Evolutionary conservation across 2,888 invertebrate species (phyloP), one percentile per base, ranked within the genome.

Genomic region (Gymnocheta viridis): DNA sequence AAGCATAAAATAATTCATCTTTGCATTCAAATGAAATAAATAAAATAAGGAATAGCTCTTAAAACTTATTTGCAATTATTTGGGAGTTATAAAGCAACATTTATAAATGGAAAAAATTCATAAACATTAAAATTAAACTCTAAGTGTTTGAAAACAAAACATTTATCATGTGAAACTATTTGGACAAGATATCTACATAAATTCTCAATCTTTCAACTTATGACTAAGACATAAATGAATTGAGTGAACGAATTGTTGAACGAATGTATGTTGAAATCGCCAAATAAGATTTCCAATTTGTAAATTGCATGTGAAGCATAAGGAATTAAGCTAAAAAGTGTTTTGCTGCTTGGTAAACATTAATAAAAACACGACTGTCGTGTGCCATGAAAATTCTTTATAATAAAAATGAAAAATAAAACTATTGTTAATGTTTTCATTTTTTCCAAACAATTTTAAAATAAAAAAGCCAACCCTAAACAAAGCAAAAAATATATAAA

Each of bases 331-430:
- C 5, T n/a, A 1, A n/a, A 66, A 69, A 67, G n/a, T 47, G 1
- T 49, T 0, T 49, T 19, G 17, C 10, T 49, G 47, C 10, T 49
- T 0, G 19, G 2, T 2, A 27, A 60, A 62, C 54, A 70, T 62
- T 74, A 81, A 62, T 74, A 32, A 49, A 66, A 82, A 82, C 82
- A 72, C 19, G 44, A 77, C 62, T 67, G 67, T 82, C 77, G 72
- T 73, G 72, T 67, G 77, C 77, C 72, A 82, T 82, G 73, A 82
- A 82, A 77, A 64, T 72, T 64, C 14, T 62, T 62, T 29, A 2
- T 4, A 38, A 69, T 47, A 51, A 56, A 69, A 62, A 44, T 12
- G n/a, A 54, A 72, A 19, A 17, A 66, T 6, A 47, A 49, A 47
- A 17, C 2, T 24, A 51, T 41, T 54, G n/a, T 64, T 56, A 64